These are phyloP conservation scores for Mimas tiliae DNA, from an alignment of 2,888 invertebrate species.

Conservation along the genomic window DNA sequence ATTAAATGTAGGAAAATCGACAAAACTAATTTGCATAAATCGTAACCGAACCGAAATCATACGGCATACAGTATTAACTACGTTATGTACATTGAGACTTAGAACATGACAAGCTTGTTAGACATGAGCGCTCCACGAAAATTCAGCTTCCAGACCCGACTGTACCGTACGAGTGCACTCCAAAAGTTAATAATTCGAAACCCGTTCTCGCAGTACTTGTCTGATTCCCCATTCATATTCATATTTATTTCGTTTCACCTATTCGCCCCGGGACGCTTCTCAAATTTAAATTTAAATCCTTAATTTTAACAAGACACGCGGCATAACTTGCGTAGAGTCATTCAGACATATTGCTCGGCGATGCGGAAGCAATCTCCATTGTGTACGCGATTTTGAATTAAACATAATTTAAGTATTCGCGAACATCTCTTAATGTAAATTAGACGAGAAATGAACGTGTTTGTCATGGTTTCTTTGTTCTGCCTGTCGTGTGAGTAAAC, in stretches of 20 bases:
- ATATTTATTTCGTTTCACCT: slow-evolving; percentile 84
- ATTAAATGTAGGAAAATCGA: too few relatives aligned
- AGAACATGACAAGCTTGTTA: slow-evolving; percentile 68
- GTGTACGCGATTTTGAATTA: slow-evolving; percentile 67
- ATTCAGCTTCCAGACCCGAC: slow-evolving; percentile 54
- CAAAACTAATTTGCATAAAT: background rate
- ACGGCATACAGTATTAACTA: background rate
- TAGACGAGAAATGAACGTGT: slow-evolving; percentile 63
- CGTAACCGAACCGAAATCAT: background rate
- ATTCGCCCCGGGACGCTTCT: slow-evolving; percentile 68
- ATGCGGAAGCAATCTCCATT: slow-evolving; percentile 75
- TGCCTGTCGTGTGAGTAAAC: background rate
- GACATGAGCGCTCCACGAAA: slow-evolving; percentile 54
- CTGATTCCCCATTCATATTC: slow-evolving; percentile 83
- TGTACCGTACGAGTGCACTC: slow-evolving; percentile 68
- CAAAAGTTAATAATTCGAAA: slow-evolving; percentile 82
- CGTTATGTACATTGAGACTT: slow-evolving; percentile 46
- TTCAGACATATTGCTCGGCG: slow-evolving; percentile 70
- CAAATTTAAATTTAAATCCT: slow-evolving; percentile 78
- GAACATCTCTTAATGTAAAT: slow-evolving; percentile 81
- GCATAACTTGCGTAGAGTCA: slow-evolving; percentile 54
- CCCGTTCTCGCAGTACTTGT: slow-evolving; percentile 72
- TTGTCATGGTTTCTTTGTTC: slow-evolving; percentile 66
- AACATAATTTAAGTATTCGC: slow-evolving; percentile 72
- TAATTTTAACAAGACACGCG: slow-evolving; percentile 79